Base-by-base conservation (phyloP, 92 coral and sea anemone genomes). In the Heteractis magnifica region DNA sequence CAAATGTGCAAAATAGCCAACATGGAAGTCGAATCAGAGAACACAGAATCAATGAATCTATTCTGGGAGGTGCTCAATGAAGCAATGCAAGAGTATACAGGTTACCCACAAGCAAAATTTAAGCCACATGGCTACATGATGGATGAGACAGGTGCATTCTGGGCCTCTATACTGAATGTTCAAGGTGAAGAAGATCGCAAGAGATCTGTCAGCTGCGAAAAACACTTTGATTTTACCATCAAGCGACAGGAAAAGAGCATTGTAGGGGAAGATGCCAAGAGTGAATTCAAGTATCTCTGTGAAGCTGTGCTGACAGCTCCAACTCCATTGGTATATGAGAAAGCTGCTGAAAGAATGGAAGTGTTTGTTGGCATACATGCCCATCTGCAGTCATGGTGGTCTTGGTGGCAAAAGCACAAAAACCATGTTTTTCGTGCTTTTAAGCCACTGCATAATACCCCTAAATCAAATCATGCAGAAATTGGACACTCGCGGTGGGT, bases 21-120 rank as follows among this genome's bases (percentile, higher is more conserved):
- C 59, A 89, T 89, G 89, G 91, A 89, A 52, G 86, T 81, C 11
- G 92, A 89, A 65, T 76, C 86, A 8, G 89, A 89, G 56, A 85
- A 64, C 62, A 56, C 83, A 51, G 65, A 52, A 20, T 65, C 89
- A 5, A 85, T 81, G 89, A 85, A 68, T 56, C 44, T 85, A 5
- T 89, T 89, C 89, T 85, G 92, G 92, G 81, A 85, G 79, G 84
- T 77, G 62, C 56, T 89, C 15, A 85, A 89, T 77, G 89, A 85
- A 74, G 86, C 83, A 4, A 13, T 85, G 48, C 72, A 81, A 50
- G 86, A 80, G 20, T 71, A 80, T 74, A 84, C 89, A 48, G 86
- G 55, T 21, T 34, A 85, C 71, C 79, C 13, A 15, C 41, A 18
- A 68, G 60, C 5, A 18, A 85, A 71, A 49, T 89, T 89, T 62